phyloP scores from a whole-genome alignment of 2,113 vertebrate genomes.

The Campylomormyrus numenius region DNA sequence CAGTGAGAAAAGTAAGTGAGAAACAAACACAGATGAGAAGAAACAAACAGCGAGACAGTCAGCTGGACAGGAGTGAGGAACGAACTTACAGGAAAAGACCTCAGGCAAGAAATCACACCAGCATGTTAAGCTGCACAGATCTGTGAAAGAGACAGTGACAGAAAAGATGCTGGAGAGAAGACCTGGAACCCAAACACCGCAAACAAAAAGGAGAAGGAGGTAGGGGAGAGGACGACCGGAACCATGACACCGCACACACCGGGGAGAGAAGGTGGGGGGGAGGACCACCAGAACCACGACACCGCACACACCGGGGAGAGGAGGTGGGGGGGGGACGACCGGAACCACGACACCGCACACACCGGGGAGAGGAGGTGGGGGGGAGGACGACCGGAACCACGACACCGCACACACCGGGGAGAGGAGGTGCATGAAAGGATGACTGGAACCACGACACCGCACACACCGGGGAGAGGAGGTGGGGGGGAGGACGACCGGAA shows the following conservation, averaged over 20 bases:
- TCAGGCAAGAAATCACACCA: not conserved
- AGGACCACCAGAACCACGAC: slow-evolving; percentile 16
- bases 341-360: not conserved
- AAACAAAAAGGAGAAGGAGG: not conserved
- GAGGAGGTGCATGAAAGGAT: too few relatives aligned
- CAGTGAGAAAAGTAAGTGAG: not conserved
- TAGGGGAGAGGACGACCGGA: not conserved
- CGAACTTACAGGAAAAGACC: not conserved
- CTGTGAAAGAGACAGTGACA: not conserved
- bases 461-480: not conserved
- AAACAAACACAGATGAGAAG: not conserved
- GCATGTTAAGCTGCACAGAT: not conserved
- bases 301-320: not conserved
- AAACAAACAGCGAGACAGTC: not conserved
- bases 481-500: slow-evolving; percentile 21
- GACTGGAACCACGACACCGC: not conserved
- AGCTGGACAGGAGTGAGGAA: not conserved
- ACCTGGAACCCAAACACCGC: slow-evolving; percentile 13
- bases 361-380: not conserved
- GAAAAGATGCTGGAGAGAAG: slow-evolving; percentile 17
- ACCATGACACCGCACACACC: not conserved
- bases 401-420: not conserved
- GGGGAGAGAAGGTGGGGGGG: not conserved
- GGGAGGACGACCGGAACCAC: slow-evolving; percentile 21
- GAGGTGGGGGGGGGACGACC: not conserved